Conservation (phyloP, 2,113 vertebrate genomes). For the Nothocercus nigrocapillus region DNA sequence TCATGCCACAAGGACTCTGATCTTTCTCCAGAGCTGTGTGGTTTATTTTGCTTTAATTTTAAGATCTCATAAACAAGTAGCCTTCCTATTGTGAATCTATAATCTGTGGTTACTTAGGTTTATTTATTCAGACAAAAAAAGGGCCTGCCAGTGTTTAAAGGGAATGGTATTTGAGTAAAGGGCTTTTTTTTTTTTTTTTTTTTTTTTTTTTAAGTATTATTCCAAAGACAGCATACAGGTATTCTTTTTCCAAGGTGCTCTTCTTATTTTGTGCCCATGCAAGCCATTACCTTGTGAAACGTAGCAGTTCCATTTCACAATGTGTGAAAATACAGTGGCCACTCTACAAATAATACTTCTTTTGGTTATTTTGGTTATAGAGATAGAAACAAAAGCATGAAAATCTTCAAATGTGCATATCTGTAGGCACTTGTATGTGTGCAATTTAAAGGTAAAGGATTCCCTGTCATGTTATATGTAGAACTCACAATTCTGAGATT, state of each 20-base stretch:
- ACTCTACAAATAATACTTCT: neutral
- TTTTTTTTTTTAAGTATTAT: constrained; percentile 6
- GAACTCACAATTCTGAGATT: neutral
- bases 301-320: neutral
- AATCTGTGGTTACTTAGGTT: neutral
- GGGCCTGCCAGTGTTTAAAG: neutral
- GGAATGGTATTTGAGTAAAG: neutral
- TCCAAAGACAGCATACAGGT: neutral
- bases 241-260: neutral
- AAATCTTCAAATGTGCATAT: neutral
- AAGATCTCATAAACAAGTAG: neutral
- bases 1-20: neutral
- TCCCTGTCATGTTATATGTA: neutral
- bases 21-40: neutral
- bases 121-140: constrained; percentile 2
- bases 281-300: neutral
- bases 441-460: neutral
- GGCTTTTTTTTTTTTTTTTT: constrained; percentile 8
- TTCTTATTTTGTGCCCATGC: neutral
- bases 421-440: neutral
- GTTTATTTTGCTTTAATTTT: constrained; percentile 17
- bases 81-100: neutral
- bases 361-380: constrained; percentile 18
- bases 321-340: neutral
- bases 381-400: neutral